phyloP scores from a whole-genome alignment of 2,797 vertebrate genomes.

The Petrocephalus sullivani region DNA sequence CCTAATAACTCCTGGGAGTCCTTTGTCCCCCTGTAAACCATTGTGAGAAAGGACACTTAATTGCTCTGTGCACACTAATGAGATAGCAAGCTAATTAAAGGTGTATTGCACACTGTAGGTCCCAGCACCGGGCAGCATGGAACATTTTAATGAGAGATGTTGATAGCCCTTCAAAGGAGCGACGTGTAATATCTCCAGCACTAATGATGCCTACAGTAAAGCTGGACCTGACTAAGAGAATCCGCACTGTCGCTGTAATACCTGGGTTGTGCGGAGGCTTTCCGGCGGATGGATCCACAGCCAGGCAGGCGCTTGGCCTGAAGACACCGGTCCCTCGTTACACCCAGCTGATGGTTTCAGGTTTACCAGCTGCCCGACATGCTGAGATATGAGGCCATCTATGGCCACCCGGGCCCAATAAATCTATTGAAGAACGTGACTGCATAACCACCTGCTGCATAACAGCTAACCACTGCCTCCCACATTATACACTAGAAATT shows the following conservation, averaged over 20 bases:
- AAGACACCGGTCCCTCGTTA: slow-evolving; percentile 41
- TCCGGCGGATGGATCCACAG: background rate
- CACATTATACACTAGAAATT: background rate
- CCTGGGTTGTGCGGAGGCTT: slow-evolving; percentile 7
- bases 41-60: slow-evolving; percentile 62
- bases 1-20: slow-evolving; percentile 56
- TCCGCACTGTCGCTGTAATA: background rate
- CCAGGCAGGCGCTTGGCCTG: slow-evolving; percentile 46
- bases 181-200: slow-evolving; percentile 50
- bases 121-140: slow-evolving; percentile 39
- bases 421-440: slow-evolving; percentile 12
- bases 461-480: background rate
- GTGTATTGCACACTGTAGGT: slow-evolving; percentile 58
- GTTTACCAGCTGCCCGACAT: background rate
- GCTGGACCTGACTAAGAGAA: slow-evolving; percentile 41
- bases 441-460: background rate
- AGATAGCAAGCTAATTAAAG: slow-evolving; percentile 72
- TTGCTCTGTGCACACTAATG: slow-evolving; percentile 65
- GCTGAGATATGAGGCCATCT: background rate
- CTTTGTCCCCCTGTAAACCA: slow-evolving; percentile 63
- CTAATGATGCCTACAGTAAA: slow-evolving; percentile 64
- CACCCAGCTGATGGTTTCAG: background rate
- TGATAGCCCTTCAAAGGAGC: slow-evolving; percentile 68
- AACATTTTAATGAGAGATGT: slow-evolving; percentile 70
- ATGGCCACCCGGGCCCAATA: background rate